These are phyloP conservation scores for Drepanosiphum platanoidis DNA, from an alignment of 2,888 invertebrate species.

Conservation along the genomic window DNA sequence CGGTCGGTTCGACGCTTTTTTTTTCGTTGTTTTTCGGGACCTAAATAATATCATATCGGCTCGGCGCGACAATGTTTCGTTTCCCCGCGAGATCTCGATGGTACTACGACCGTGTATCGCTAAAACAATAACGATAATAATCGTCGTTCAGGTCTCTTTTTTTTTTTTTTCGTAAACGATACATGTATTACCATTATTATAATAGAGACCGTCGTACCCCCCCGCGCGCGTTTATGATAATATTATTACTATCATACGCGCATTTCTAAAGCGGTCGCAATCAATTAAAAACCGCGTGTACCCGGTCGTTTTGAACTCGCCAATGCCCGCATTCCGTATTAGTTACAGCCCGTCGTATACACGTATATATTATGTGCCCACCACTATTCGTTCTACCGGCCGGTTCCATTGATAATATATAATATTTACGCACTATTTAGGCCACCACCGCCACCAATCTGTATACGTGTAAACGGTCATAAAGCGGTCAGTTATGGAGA, in stretches of 20 bases:
- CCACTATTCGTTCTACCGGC: background rate
- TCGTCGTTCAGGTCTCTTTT: no score
- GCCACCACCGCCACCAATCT: conserved; percentile 19
- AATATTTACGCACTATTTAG: conserved; percentile 27
- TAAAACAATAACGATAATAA: no score
- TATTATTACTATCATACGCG: background rate
- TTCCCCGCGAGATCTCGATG: no score
- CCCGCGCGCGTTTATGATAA: no score
- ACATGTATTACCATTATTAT: no score
- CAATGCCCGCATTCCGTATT: conserved; percentile 8
- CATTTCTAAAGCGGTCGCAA: conserved; percentile 3
- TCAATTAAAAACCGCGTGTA: conserved; percentile 37
- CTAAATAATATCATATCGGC: no score
- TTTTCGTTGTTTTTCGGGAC: no score
- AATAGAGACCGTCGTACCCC: no score
- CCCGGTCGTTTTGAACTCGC: background rate
- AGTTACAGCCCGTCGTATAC: background rate
- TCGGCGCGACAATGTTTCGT: no score
- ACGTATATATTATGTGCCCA: background rate
- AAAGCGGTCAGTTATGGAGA: conserved; percentile 37
- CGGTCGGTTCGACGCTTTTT: no score
- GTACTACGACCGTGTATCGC: no score
- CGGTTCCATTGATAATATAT: conserved; percentile 18
- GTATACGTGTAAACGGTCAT: background rate
- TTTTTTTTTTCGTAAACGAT: no score